phyloP scores from a whole-genome alignment of 2,888 invertebrate species.

The Plusia festucae region DNA sequence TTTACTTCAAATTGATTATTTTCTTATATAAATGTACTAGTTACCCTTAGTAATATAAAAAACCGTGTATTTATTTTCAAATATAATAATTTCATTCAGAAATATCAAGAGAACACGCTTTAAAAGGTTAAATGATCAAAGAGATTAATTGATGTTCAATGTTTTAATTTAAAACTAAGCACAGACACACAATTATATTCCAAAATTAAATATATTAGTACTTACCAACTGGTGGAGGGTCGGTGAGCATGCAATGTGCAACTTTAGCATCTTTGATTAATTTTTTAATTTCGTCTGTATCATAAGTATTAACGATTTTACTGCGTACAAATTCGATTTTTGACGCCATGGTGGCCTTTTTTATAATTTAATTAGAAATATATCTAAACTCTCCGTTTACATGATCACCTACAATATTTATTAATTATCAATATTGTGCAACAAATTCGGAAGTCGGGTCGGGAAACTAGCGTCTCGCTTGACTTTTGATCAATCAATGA shows the following conservation, averaged over 20 bases:
- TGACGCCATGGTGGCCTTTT: conserved; percentile 68
- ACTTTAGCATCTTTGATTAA: conserved; percentile 88
- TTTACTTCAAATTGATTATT: too few species aligned
- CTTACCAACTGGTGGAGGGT: conserved; percentile 86
- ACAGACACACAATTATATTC: too few species aligned
- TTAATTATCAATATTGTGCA: conserved; percentile 39
- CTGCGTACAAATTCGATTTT: conserved; percentile 74
- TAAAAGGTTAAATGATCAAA: not conserved
- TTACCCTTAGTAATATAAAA: not conserved
- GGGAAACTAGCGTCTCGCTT: too few species aligned
- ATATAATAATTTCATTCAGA: not conserved
- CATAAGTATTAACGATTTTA: conserved; percentile 84
- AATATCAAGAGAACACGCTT: not conserved
- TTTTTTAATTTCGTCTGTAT: conserved; percentile 85
- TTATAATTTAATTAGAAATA: conserved; percentile 5
- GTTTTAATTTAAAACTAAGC: too few species aligned
- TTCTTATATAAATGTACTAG: not conserved
- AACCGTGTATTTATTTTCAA: not conserved
- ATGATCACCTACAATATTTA: conserved; percentile 9
- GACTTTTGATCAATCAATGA: conserved; percentile 16
- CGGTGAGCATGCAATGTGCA: conserved; percentile 90
- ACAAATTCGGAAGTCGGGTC: too few species aligned
- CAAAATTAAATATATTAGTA: conserved; percentile 18
- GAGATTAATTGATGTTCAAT: not conserved
- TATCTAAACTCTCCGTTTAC: conserved; percentile 19